Evolutionary conservation across 1,140 invertebrate genomes (phyloP), one percentile per base, ranked within the genome.

Genomic region (Drosophila orosa): DNA sequence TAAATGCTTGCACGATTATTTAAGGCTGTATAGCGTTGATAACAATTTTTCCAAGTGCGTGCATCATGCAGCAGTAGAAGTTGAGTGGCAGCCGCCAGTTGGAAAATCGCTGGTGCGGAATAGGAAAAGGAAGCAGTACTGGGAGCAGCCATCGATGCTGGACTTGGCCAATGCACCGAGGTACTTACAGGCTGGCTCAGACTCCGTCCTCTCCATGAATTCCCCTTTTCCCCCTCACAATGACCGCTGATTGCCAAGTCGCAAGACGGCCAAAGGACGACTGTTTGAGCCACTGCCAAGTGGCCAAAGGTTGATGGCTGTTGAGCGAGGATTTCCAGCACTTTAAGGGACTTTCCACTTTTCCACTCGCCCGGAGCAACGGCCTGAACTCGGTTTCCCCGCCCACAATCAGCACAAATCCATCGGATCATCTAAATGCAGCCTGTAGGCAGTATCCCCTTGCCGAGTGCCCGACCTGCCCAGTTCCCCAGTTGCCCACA

Each of bases 191-290:
- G 19, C 22, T 39, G 40, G 39, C 40, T 47, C 72, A 72, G 54
- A 44, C 54, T 68, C 39, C 54, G 47, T 24, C 55, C 22, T 12
- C 33, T 7, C 29, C 42, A 33, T 33, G 19, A n/a, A 39, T 74
- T 15, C 15, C 35, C 29, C 35, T 27, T 33, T 47, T 44, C 44
- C 19, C 63, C 58, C 50, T 22, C 71, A 87, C 82, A 87, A 86
- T 86, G 78, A 55, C 56, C 71, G 62, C 66, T 86, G 82, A 86
- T 86, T 86, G 83, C 80, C 71, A 61, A 59, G 54, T 57, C 45
- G 39, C 56, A 61, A 73, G 69, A 54, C 42, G 61, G 27, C 50
- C 40, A 22, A 31, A 29, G 62, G 31, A 57, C 42, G 33, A 17
- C 42, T 37, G 37, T 31, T 39, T 17, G 24, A 62, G 44, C 25